Conservation (phyloP, 1,140 invertebrate genomes). For the Drosophila ercepeae region DNA sequence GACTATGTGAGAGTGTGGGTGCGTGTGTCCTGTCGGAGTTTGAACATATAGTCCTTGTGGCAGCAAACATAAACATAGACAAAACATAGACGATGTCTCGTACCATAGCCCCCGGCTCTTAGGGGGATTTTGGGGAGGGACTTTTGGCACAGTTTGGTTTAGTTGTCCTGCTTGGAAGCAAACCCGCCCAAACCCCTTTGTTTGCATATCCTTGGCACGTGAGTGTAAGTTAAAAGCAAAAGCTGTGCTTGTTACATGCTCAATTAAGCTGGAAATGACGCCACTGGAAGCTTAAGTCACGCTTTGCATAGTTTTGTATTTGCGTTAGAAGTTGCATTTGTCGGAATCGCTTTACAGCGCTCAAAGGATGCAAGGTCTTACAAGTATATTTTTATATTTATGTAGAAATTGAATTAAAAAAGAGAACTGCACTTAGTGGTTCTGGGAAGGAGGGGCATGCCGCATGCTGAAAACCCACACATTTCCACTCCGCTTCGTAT, state of each 20-base stretch:
- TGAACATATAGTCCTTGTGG: conserved; percentile 47
- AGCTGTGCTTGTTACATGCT: conserved; percentile 73
- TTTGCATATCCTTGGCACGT: conserved; percentile 56
- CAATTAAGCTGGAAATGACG: conserved; percentile 78
- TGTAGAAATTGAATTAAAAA: conserved; percentile 51
- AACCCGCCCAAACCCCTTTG: conserved; percentile 21
- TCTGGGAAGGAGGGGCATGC: neutral
- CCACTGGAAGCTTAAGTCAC: conserved; percentile 73
- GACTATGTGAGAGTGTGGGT: conserved; percentile 12
- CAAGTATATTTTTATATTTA: conserved; percentile 2
- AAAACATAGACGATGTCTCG: conserved; percentile 37
- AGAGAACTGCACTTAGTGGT: conserved; percentile 15
- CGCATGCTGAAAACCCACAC: neutral
- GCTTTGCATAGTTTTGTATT: conserved; percentile 66
- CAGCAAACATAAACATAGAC: conserved; percentile 61
- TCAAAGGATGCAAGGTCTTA: conserved; percentile 1
- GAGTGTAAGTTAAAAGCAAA: conserved; percentile 53
- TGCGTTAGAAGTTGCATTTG: conserved; percentile 43
- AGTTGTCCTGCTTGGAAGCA: conserved; percentile 8
- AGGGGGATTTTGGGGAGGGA: conserved; percentile 22
- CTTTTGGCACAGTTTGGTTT: conserved; percentile 26
- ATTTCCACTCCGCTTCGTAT: conserved; percentile 11
- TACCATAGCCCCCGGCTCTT: conserved; percentile 11
- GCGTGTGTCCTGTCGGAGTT: conserved; percentile 35
- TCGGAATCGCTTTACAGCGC: conserved; percentile 1